These are phyloP conservation scores for Neofelis nebulosa DNA, from an alignment of 2,113 vertebrate genomes.

Conservation along the genomic window DNA sequence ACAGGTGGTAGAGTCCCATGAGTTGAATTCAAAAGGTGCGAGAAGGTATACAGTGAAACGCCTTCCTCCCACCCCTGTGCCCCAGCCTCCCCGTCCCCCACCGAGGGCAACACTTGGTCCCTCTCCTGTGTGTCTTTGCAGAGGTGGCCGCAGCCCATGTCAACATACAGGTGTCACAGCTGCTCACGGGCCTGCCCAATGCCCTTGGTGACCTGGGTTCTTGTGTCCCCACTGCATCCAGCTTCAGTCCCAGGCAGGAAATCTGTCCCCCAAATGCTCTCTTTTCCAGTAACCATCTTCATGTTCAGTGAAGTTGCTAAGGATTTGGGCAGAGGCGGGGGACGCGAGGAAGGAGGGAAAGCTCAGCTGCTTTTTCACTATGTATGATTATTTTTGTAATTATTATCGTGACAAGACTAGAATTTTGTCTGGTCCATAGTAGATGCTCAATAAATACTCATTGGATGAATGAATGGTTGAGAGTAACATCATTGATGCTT, in stretches of 20 bases:
- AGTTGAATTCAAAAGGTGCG: background rate
- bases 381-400: background rate
- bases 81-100: background rate
- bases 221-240: background rate
- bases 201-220: background rate
- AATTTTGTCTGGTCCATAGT: background rate
- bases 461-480: background rate
- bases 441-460: background rate
- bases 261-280: background rate
- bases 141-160: background rate
- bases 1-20: background rate
- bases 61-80: background rate
- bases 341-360: accelerated
- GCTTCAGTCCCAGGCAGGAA: background rate
- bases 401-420: background rate
- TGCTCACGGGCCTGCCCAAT: background rate
- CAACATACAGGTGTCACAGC: accelerated
- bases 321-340: background rate
- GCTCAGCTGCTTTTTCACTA: background rate
- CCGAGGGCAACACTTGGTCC: accelerated
- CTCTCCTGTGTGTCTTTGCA: background rate
- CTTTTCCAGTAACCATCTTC: background rate
- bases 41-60: accelerated
- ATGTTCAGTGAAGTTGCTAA: background rate
- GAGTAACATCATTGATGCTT: background rate